phyloP scores from a whole-genome alignment of 2,797 vertebrate species.

The Phoeniculus purpureus region DNA sequence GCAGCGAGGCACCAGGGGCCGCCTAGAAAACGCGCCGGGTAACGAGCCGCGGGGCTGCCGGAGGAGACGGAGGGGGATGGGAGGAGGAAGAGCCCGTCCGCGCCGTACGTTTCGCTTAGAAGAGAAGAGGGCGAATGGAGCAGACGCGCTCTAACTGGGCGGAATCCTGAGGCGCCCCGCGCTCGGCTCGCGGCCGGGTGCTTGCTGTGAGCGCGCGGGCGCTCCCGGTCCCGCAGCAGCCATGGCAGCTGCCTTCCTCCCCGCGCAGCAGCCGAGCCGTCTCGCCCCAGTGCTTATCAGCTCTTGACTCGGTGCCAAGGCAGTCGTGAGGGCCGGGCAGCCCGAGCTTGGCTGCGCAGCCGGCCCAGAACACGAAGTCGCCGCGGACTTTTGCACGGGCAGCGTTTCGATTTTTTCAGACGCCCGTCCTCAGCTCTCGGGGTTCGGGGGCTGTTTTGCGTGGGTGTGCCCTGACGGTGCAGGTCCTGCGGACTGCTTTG shows the following conservation, averaged over 20 bases:
- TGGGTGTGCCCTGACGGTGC: background rate
- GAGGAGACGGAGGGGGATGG: slow-evolving; percentile 74
- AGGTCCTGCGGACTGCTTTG: background rate
- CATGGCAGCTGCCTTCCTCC: slow-evolving; percentile 86
- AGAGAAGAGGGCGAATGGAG: slow-evolving; percentile 2
- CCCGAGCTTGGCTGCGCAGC: slow-evolving; percentile 71
- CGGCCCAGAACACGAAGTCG: slow-evolving; percentile 64
- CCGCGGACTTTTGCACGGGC: slow-evolving; percentile 61
- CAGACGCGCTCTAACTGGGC: slow-evolving; percentile 33
- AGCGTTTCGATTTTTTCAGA: slow-evolving; percentile 30
- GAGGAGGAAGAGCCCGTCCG: slow-evolving; percentile 63
- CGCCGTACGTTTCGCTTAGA: slow-evolving; percentile 44
- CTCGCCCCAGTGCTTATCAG: slow-evolving; percentile 85
- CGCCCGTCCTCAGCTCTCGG: slow-evolving; percentile 20
- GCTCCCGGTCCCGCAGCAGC: slow-evolving; percentile 78
- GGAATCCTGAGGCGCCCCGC: slow-evolving; percentile 59
- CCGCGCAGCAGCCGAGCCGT: slow-evolving; percentile 79
- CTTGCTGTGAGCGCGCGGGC: slow-evolving; percentile 59
- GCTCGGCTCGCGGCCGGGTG: slow-evolving; percentile 47
- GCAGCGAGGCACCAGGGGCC: slow-evolving; percentile 67
- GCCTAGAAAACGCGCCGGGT: slow-evolving; percentile 67
- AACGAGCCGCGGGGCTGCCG: slow-evolving; percentile 77
- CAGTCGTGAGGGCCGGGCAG: slow-evolving; percentile 80
- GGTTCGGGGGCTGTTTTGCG: background rate
- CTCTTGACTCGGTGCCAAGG: slow-evolving; percentile 84